Evolutionary conservation across 64 coral and sea anemone genomes (phyloP).

Genomic region (Platygyra sinensis): DNA sequence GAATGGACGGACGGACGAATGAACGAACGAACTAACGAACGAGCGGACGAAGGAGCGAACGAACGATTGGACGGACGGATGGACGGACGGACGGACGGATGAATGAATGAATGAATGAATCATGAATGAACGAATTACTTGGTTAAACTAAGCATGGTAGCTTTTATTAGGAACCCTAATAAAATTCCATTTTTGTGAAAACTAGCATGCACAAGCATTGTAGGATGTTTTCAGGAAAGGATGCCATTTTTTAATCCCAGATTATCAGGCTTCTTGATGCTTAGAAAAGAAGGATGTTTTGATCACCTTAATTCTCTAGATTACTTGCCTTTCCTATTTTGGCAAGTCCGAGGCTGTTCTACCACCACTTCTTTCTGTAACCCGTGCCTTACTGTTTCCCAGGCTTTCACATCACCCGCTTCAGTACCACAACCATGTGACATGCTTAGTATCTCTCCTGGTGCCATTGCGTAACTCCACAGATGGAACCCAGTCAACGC

Average conservation of each 20-base stretch:
- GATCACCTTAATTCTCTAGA: not conserved
- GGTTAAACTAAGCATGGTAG: too few relatives aligned
- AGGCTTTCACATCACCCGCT: constrained; percentile 21
- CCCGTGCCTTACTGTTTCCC: constrained; percentile 24
- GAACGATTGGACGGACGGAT: not conserved
- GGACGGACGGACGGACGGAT: not conserved
- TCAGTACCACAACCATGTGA: constrained; percentile 40
- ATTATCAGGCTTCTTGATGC: too few relatives aligned
- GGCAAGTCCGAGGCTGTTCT: not conserved
- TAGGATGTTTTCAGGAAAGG: too few relatives aligned
- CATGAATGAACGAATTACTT: too few relatives aligned
- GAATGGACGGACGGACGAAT: too few relatives aligned
- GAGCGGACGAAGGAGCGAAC: too few relatives aligned
- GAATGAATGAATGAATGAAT: not conserved
- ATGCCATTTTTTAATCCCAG: too few relatives aligned
- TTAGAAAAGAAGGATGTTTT: not conserved
- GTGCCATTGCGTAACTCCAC: not conserved
- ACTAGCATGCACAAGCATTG: too few relatives aligned
- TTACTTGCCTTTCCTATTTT: not conserved
- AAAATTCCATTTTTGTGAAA: too few relatives aligned
- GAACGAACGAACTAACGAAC: too few relatives aligned
- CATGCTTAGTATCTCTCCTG: constrained; percentile 53
- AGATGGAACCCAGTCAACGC: constrained; percentile 12
- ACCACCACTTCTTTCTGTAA: not conserved
- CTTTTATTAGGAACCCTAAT: too few relatives aligned